These are phyloP conservation scores for Theodoxus fluviatilis DNA, from an alignment of 2,888 invertebrate genomes.

Conservation along the genomic window DNA sequence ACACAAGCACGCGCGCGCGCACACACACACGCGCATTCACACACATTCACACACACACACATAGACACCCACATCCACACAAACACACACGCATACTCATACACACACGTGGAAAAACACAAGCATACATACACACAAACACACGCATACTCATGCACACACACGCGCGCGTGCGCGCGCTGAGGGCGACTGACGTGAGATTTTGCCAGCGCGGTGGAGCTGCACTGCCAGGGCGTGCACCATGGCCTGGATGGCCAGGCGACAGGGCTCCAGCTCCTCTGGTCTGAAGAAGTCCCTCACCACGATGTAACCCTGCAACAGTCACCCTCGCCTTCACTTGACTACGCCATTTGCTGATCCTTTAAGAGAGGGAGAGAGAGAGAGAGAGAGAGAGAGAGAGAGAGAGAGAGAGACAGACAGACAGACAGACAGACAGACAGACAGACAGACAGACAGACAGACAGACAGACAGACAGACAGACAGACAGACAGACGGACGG, in stretches of 20 bases:
- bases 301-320: conserved; percentile 43
- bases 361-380: not conserved
- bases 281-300: conserved; percentile 45
- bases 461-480: not conserved
- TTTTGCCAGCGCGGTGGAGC: conserved; percentile 45
- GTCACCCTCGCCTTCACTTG: too few species aligned
- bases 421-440: conserved; percentile 12
- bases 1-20: not conserved
- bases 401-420: not conserved
- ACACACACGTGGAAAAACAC: conserved; percentile 1
- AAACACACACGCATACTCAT: conserved; percentile 14
- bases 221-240: conserved; percentile 46
- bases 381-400: not conserved
- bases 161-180: not conserved
- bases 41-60: not conserved
- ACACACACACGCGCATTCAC: not conserved
- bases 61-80: conserved; percentile 7
- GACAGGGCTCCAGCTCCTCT: conserved; percentile 44
- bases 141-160: not conserved
- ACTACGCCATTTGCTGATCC: too few species aligned
- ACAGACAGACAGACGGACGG: conserved; percentile 17
- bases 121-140: not conserved
- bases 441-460: conserved; percentile 8
- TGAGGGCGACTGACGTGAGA: conserved; percentile 35
- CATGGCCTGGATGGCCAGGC: conserved; percentile 42